phyloP scores from a whole-genome alignment of 2,113 vertebrate genomes.

The Burhinus oedicnemus region DNA sequence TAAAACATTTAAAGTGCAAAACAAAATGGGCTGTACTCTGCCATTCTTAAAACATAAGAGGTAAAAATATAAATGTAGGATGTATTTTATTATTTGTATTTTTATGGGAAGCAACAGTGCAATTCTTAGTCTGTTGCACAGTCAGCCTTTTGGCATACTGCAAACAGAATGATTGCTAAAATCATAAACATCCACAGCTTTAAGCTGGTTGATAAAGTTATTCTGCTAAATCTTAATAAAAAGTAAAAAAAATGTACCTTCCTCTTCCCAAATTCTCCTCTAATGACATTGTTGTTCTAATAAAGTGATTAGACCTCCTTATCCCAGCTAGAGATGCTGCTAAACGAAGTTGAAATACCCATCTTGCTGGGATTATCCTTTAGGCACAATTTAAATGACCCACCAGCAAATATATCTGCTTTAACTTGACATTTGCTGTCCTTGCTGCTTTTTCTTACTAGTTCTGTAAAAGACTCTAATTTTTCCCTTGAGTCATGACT shows the following conservation, averaged over 20 bases:
- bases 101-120: not conserved
- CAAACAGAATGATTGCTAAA: not conserved
- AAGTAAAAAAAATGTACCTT: not conserved
- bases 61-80: not conserved
- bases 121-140: not conserved
- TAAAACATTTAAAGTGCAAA: not conserved
- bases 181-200: constrained; percentile 15
- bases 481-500: constrained; percentile 10
- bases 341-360: constrained; percentile 62
- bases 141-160: not conserved
- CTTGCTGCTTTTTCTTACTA: constrained; percentile 60
- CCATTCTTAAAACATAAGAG: not conserved
- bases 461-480: not conserved
- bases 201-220: not conserved
- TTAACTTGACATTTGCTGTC: constrained; percentile 72
- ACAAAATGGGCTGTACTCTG: not conserved
- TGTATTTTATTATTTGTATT: not conserved
- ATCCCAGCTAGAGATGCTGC: constrained; percentile 63
- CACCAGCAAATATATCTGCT: constrained; percentile 65
- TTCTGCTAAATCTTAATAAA: not conserved
- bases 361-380: constrained; percentile 70
- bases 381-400: constrained; percentile 70
- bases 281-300: constrained; percentile 60
- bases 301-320: constrained; percentile 68
- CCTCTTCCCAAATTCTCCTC: constrained; percentile 12